Percentiles rank a stretch among this genome's conserved stretches.
phyloP scores from a whole-genome alignment of 2,797 vertebrate genomes.

The Myotis planiceps region DNA sequence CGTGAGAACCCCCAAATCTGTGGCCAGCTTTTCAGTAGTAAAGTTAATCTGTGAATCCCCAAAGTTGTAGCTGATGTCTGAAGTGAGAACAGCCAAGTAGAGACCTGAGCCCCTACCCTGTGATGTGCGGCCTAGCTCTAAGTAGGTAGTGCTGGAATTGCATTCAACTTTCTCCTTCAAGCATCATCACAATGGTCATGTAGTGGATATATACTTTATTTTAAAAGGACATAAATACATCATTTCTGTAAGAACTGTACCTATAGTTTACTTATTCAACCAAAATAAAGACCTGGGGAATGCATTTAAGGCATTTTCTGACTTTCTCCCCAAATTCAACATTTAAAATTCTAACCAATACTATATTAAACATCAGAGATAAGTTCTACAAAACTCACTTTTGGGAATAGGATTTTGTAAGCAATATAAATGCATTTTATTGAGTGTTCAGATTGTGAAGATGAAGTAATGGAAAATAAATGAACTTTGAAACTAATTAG shows the following conservation, averaged over 20 bases:
- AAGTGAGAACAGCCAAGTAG: background rate
- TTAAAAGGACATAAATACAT: background rate
- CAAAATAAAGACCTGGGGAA: conserved; percentile 9
- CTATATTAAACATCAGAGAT: background rate
- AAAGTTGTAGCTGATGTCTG: background rate
- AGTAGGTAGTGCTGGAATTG: background rate
- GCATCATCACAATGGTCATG: too few relatives aligned
- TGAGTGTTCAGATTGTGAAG: background rate
- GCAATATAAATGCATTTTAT: background rate
- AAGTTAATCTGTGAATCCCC: background rate
- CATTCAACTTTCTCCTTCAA: background rate
- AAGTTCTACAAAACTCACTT: background rate
- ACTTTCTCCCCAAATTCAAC: background rate
- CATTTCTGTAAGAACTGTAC: background rate
- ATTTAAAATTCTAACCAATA: background rate
- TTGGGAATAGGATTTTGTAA: background rate
- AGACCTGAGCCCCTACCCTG: background rate
- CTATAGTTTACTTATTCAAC: background rate
- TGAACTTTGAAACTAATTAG: background rate
- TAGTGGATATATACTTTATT: background rate
- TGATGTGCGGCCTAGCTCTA: background rate
- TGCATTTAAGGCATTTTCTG: background rate
- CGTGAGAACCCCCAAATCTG: background rate
- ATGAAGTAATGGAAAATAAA: background rate
- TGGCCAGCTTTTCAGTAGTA: background rate